These are phyloP conservation scores for Zygothrica quintamaculata DNA, from an alignment of 2,888 invertebrate species.

Conservation along the genomic window DNA sequence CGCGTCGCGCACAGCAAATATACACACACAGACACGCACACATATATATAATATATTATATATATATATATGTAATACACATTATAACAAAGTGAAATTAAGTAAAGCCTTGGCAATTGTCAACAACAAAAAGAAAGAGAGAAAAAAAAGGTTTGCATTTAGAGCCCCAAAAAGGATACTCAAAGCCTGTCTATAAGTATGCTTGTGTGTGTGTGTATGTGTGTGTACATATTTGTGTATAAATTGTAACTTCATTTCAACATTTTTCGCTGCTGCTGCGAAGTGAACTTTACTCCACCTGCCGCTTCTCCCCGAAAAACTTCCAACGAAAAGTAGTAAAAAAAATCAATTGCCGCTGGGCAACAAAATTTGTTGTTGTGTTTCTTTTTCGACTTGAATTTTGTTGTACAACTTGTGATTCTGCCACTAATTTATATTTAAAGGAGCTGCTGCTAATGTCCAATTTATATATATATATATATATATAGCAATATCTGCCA, in stretches of 20 bases:
- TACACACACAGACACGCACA: constrained; percentile 13
- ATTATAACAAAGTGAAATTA: constrained; percentile 33
- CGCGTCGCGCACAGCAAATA: constrained; percentile 59
- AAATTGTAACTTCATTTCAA: constrained; percentile 19
- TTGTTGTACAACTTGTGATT: constrained; percentile 29
- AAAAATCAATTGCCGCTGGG: constrained; percentile 70
- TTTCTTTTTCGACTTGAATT: constrained; percentile 32
- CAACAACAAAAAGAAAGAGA: constrained; percentile 8
- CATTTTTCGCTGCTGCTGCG: not conserved
- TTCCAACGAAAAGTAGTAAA: constrained; percentile 28
- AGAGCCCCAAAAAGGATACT: not conserved
- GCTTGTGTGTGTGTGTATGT: no score
- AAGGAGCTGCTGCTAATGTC: no score
- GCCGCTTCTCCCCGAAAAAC: no score
- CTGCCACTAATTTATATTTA: no score
- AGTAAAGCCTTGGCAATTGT: constrained; percentile 28
- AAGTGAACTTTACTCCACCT: constrained; percentile 5
- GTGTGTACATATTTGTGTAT: not conserved
- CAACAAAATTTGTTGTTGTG: no score
- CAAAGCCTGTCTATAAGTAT: no score
- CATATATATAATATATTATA: constrained; percentile 17
- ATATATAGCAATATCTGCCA: no score
- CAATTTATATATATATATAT: no score
- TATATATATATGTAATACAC: constrained; percentile 41
- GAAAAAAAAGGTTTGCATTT: not conserved